These are phyloP conservation scores for Enteromius argenteus DNA, from an alignment of 2,797 vertebrate species.

Conservation along the genomic window DNA sequence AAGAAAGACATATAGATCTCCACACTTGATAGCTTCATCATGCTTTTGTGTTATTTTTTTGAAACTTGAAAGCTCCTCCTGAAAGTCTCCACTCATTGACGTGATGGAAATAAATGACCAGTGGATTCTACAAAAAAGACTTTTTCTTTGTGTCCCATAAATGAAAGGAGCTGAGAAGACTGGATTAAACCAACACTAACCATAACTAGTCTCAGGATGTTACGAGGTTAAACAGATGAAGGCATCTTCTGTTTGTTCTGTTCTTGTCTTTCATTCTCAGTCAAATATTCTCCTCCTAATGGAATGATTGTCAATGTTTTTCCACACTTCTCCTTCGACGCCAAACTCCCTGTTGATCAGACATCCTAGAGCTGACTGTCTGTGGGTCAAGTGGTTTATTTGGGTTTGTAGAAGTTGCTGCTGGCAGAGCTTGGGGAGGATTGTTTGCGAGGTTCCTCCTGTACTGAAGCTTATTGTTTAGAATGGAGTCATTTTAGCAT, in stretches of 20 bases:
- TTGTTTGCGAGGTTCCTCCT: background rate
- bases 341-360: background rate
- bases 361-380: background rate
- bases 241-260: background rate
- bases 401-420: background rate
- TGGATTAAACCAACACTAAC: background rate
- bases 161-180: slow-evolving; percentile 18
- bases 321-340: background rate
- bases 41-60: background rate
- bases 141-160: background rate
- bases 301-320: slow-evolving; percentile 18
- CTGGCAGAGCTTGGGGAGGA: background rate
- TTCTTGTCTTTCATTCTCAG: background rate
- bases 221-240: background rate
- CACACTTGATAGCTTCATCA: background rate
- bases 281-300: background rate
- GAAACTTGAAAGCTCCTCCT: background rate
- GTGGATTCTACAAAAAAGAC: background rate
- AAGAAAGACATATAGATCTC: background rate
- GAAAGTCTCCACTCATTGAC: background rate
- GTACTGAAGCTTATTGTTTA: slow-evolving; percentile 12
- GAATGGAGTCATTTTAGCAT: background rate
- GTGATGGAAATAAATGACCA: background rate
- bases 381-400: background rate
- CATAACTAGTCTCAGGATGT: slow-evolving; percentile 57